Conservation (phyloP, 2,888 invertebrate species). For the Schizaphis graminum region DNA sequence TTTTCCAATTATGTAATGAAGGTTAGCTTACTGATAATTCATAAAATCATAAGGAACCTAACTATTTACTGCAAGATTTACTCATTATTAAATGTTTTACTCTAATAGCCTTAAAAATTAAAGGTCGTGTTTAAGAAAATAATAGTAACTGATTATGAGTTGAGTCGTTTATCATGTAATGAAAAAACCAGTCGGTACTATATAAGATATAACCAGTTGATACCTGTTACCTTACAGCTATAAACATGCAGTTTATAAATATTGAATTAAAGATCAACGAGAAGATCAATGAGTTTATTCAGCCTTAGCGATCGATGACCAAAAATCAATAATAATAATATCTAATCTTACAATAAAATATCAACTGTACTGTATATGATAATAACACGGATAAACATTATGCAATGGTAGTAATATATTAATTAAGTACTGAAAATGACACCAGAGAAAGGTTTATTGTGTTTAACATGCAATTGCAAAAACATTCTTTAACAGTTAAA, state of each 20-base stretch:
- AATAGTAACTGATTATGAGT: background rate
- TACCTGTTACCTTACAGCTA: background rate
- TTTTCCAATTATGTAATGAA: background rate
- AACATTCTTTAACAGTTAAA: background rate
- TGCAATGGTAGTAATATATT: constrained; percentile 34
- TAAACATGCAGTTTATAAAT: background rate
- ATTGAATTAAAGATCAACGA: background rate
- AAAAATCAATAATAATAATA: constrained; percentile 16
- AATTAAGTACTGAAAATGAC: constrained; percentile 8
- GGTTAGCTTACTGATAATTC: background rate
- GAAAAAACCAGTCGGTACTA: background rate
- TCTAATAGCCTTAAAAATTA: background rate
- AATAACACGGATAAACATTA: background rate
- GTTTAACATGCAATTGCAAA: constrained; percentile 8
- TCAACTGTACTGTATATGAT: background rate
- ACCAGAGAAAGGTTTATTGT: constrained; percentile 55
- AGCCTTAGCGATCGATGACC: background rate
- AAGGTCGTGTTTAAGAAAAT: background rate
- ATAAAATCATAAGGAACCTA: background rate
- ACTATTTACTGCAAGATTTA: background rate
- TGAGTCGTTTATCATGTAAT: background rate
- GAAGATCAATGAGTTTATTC: constrained; percentile 2
- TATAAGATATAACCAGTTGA: background rate
- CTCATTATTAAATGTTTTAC: background rate
- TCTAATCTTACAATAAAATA: background rate